These are phyloP conservation scores for Octodonta nipae DNA, from an alignment of 2,888 invertebrate species.

Conservation along the genomic window DNA sequence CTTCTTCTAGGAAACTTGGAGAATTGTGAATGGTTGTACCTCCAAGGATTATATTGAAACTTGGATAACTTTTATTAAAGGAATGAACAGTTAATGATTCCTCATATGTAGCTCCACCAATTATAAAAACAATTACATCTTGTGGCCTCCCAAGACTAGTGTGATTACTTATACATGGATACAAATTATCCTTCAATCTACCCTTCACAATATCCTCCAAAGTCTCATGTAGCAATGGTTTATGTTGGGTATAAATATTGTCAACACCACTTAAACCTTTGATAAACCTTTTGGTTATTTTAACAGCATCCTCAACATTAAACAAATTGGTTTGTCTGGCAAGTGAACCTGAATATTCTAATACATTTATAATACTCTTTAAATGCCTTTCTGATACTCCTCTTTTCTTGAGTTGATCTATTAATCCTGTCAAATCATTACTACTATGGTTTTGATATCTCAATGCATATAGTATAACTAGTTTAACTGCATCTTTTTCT, in stretches of 20 bases:
- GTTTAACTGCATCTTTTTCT: slow-evolving; percentile 67
- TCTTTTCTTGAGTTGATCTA: slow-evolving; percentile 58
- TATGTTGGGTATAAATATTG: slow-evolving; percentile 97
- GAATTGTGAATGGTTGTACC: slow-evolving; percentile 89
- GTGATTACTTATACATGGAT: slow-evolving; percentile 68
- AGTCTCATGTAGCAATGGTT: slow-evolving; percentile 78
- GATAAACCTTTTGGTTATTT: slow-evolving; percentile 80
- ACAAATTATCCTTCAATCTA: slow-evolving; percentile 70
- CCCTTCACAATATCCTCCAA: slow-evolving; percentile 85
- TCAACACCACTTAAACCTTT: slow-evolving; percentile 92
- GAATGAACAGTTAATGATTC: slow-evolving; percentile 76
- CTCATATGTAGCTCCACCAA: slow-evolving; percentile 94
- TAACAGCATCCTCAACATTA: slow-evolving; percentile 65
- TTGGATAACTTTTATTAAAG: slow-evolving; percentile 62
- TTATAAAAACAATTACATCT: slow-evolving; percentile 89
- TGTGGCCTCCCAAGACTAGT: slow-evolving; percentile 52
- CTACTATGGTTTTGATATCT: slow-evolving; percentile 83
- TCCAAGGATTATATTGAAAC: slow-evolving; percentile 68
- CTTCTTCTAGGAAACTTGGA: slow-evolving; percentile 63
- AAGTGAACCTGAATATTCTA: slow-evolving; percentile 78
- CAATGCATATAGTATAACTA: slow-evolving; percentile 86
- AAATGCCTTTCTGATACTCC: slow-evolving; percentile 53
- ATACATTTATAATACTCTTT: slow-evolving; percentile 46
- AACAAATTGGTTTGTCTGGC: slow-evolving; percentile 73
- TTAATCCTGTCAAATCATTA: slow-evolving; percentile 65